Evolutionary conservation across 2,888 invertebrate genomes (phyloP).

Genomic region (Synergus japonicus): DNA sequence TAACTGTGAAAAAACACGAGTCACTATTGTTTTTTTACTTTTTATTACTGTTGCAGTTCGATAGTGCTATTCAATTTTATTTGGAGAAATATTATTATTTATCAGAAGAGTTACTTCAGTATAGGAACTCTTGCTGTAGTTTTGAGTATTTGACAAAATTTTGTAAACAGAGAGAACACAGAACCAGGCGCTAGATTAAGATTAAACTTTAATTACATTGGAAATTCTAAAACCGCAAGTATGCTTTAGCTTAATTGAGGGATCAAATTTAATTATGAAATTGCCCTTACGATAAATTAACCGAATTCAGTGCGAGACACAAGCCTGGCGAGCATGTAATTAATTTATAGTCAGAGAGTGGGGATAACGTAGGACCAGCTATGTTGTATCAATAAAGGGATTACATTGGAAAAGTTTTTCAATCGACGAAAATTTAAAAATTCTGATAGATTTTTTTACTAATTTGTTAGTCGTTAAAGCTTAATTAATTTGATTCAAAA

Average conservation of each 20-base stretch:
- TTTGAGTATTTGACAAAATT: background rate
- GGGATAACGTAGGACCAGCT: background rate
- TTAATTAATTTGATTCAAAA: no score
- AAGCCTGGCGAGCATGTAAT: slow-evolving; percentile 28
- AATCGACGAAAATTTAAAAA: no score
- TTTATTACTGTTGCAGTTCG: background rate
- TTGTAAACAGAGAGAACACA: slow-evolving; percentile 1
- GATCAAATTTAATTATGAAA: slow-evolving; percentile 41
- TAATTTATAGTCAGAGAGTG: slow-evolving; percentile 34
- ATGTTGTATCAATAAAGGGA: slow-evolving; percentile 30
- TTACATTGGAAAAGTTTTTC: background rate
- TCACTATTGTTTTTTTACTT: background rate
- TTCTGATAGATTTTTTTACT: no score
- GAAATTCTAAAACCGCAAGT: slow-evolving; percentile 38
- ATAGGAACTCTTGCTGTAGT: background rate
- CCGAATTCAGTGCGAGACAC: slow-evolving; percentile 26
- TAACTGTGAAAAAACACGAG: background rate
- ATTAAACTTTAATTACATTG: slow-evolving; percentile 34
- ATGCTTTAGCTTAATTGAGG: slow-evolving; percentile 40
- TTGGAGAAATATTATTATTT: no score
- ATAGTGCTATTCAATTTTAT: background rate
- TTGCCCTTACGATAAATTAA: slow-evolving; percentile 35
- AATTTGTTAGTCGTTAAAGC: no score
- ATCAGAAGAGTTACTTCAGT: no score
- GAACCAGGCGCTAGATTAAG: slow-evolving; percentile 16